Evolutionary conservation across 1,140 invertebrate genomes (phyloP).

Genomic region (Dendrolimus kikuchii): DNA sequence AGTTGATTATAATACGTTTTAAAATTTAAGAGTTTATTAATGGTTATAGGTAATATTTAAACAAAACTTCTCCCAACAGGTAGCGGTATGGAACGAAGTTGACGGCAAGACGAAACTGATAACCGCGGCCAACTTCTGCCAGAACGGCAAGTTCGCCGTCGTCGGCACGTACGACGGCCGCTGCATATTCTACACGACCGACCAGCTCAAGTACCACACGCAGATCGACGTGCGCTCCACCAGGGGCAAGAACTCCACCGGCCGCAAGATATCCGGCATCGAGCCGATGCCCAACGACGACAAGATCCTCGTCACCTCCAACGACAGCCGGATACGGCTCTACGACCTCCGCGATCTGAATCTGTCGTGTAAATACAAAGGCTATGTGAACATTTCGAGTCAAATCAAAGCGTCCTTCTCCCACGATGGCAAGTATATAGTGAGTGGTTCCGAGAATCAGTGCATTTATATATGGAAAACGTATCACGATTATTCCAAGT

Average conservation of each 20-base stretch:
- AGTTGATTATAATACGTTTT: slow-evolving; percentile 4
- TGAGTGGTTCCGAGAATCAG: slow-evolving; percentile 98
- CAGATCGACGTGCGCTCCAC: slow-evolving; percentile 97
- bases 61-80: too few relatives aligned
- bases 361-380: slow-evolving; percentile 96
- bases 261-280: slow-evolving; percentile 97
- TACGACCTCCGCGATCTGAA: slow-evolving; percentile 98
- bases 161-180: slow-evolving; percentile 98
- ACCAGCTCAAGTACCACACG: slow-evolving; percentile 98
- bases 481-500: slow-evolving; percentile 96
- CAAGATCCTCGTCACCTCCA: slow-evolving; percentile 97
- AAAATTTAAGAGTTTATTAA: too few relatives aligned
- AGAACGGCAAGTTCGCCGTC: slow-evolving; percentile 97
- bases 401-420: slow-evolving; percentile 98
- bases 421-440: slow-evolving; percentile 96
- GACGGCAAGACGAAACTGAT: slow-evolving; percentile 95
- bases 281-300: slow-evolving; percentile 97
- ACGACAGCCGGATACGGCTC: slow-evolving; percentile 96
- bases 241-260: slow-evolving; percentile 93
- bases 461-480: slow-evolving; percentile 99
- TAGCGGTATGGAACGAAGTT: slow-evolving; percentile 97
- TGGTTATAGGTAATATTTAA: too few relatives aligned
- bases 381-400: slow-evolving; percentile 95
- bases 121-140: slow-evolving; percentile 98
- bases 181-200: slow-evolving; percentile 98